phyloP scores from a whole-genome alignment of 2,797 vertebrate species.

The Echiichthys vipera region DNA sequence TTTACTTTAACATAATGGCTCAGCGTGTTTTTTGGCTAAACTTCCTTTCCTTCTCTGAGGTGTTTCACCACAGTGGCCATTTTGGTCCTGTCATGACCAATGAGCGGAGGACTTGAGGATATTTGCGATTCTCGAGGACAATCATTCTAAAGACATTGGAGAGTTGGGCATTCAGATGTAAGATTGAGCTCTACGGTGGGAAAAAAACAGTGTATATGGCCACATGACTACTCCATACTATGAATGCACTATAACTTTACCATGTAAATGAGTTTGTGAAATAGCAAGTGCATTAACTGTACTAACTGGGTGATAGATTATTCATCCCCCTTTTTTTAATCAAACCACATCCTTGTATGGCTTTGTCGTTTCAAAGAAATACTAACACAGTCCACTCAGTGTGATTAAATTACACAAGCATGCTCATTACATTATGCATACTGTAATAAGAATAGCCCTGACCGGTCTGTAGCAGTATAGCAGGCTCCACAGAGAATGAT shows the following conservation, averaged over 20 bases:
- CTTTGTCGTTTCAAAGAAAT: constrained; percentile 79
- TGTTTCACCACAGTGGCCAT: constrained; percentile 76
- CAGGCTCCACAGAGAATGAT: constrained; percentile 81
- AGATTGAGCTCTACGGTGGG: constrained; percentile 42
- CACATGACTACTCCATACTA: constrained; percentile 39
- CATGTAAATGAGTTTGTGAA: constrained; percentile 75
- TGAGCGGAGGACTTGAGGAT: constrained; percentile 67
- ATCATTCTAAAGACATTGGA: constrained; percentile 71
- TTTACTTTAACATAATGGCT: constrained; percentile 88
- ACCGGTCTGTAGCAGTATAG: constrained; percentile 78
- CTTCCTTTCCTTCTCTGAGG: constrained; percentile 80
- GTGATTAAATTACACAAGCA: constrained; percentile 84
- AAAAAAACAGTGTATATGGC: constrained; percentile 37
- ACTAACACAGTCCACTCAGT: constrained; percentile 81
- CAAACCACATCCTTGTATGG: constrained; percentile 65
- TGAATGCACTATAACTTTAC: constrained; percentile 63
- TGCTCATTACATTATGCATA: constrained; percentile 86
- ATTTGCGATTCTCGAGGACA: constrained; percentile 67
- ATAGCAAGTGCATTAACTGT: constrained; percentile 69
- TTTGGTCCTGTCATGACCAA: constrained; percentile 79
- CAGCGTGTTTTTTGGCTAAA: constrained; percentile 86
- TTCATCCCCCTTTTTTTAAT: constrained; percentile 74
- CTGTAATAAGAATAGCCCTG: constrained; percentile 85
- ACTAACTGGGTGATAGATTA: constrained; percentile 70
- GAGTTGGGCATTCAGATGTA: constrained; percentile 58